Conservation (phyloP, 2,113 vertebrate species). For the Sterrhoptilus dennistouni region DNA sequence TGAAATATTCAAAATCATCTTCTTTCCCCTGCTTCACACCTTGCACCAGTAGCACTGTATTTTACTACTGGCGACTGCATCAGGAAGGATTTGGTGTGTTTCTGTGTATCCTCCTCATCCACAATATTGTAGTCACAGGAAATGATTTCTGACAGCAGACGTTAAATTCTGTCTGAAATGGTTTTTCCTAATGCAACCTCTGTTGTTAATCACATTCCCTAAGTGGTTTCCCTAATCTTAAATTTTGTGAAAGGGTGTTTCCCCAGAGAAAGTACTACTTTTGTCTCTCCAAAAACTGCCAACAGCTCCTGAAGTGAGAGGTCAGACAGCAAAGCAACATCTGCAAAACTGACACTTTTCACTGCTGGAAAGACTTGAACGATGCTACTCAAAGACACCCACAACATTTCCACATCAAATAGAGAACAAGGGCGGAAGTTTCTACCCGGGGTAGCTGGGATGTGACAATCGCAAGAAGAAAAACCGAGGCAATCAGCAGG, state of each 20-base stretch:
- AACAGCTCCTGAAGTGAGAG: neutral
- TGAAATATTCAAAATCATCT: neutral
- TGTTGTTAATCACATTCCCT: neutral
- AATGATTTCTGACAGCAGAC: neutral
- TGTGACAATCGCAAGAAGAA: neutral
- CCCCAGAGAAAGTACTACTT: neutral
- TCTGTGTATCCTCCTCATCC: neutral
- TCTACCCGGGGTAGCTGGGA: too few relatives aligned
- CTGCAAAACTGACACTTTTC: neutral
- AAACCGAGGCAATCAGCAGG: neutral
- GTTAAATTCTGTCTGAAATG: neutral
- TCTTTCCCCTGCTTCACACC: neutral
- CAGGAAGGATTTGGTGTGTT: neutral
- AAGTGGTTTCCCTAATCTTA: neutral
- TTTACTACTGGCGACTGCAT: neutral
- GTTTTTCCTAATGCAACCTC: neutral
- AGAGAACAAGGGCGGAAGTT: neutral
- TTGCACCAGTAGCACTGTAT: neutral
- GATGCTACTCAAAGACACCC: neutral
- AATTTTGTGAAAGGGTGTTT: neutral
- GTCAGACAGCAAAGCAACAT: neutral
- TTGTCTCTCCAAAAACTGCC: accelerated
- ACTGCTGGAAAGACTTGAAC: neutral
- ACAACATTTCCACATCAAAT: neutral
- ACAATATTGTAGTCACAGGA: too few relatives aligned